Percentiles rank a stretch among this genome's conserved stretches.
phyloP scores from a whole-genome alignment of 2,113 vertebrate species.

The Chaetops frenatus region DNA sequence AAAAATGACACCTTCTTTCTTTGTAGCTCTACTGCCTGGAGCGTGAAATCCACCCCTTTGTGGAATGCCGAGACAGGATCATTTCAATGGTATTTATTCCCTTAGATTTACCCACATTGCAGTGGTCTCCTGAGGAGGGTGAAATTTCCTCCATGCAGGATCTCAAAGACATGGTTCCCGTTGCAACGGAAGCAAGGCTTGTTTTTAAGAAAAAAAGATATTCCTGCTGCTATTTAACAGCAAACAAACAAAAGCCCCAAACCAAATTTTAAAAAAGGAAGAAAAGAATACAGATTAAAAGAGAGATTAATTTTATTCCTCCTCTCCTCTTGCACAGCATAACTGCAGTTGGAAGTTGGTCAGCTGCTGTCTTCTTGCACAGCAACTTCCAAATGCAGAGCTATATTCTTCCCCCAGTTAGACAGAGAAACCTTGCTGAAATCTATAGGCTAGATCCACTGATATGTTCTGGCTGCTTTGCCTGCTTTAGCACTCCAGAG shows the following conservation, averaged over 20 bases:
- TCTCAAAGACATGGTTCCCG: not conserved
- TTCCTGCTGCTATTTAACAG: not conserved
- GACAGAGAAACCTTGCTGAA: not conserved
- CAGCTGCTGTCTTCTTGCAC: not conserved
- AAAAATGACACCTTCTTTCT: not conserved
- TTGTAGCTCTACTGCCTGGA: not conserved
- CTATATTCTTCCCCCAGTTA: not conserved
- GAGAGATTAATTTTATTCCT: not conserved
- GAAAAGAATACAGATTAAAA: not conserved
- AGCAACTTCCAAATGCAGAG: not conserved
- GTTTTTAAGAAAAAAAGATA: not conserved
- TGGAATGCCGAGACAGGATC: not conserved
- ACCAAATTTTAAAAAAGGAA: not conserved
- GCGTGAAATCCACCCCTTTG: not conserved
- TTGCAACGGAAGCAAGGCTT: not conserved
- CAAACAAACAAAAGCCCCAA: not conserved
- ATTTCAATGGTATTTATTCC: not conserved
- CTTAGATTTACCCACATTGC: not conserved
- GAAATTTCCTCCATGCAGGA: not conserved
- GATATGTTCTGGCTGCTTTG: not conserved
- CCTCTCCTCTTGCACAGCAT: not conserved
- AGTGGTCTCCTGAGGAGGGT: not conserved
- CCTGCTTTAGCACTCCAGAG: conserved; percentile 26
- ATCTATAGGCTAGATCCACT: not conserved
- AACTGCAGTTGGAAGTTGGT: not conserved